Base-by-base conservation (phyloP, 2,113 vertebrate genomes). In the Carassius auratus region DNA sequence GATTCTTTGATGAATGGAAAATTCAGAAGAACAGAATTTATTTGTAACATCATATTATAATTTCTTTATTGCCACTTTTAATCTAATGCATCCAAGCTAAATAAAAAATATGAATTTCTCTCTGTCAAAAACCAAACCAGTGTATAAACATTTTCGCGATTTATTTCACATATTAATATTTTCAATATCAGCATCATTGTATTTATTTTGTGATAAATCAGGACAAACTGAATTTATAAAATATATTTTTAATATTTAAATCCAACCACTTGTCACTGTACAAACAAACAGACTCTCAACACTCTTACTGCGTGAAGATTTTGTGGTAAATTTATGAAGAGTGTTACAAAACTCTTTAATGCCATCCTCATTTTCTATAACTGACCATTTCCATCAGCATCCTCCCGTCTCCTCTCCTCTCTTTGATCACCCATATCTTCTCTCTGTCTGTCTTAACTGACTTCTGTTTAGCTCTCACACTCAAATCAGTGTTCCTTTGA, bases 401-500 rank as follows among this genome's bases (percentile, higher is more conserved):
- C 42, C 42, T 42, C 42, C 8, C 1, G 7, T 62, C 33, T 21
- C 7, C 5, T 76, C 13, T 42, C 14, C 7, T 59, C 61, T 23
- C 36, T 21, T 75, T 71, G 12, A 55, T 33, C 12, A 17, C 14
- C n/a, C 38, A 50, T 69, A 52, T 80, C 73, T 26, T 61, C 36
- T 38, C n/a, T 45, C 19, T 66, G 9, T 23, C 12, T 42, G 50
- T 78, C 48, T 84, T 52, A 87, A 79, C 36, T 64, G 84, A 69
- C 73, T 66, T 50, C 66, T 80, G 66, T 74, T 80, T 75, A 76
- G 66, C 82, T 36, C 57, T 61, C 45, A 26, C 9, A 57, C 62
- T 59, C 59, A 73, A 52, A 55, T 59, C 76, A 45, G 21, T 83
- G 78, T 83, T 88, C 23, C 55, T 85, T 61, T 85, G 69, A 82